These are phyloP conservation scores for Polypterus senegalus DNA, from an alignment of 2,113 vertebrate genomes.

Conservation along the genomic window DNA sequence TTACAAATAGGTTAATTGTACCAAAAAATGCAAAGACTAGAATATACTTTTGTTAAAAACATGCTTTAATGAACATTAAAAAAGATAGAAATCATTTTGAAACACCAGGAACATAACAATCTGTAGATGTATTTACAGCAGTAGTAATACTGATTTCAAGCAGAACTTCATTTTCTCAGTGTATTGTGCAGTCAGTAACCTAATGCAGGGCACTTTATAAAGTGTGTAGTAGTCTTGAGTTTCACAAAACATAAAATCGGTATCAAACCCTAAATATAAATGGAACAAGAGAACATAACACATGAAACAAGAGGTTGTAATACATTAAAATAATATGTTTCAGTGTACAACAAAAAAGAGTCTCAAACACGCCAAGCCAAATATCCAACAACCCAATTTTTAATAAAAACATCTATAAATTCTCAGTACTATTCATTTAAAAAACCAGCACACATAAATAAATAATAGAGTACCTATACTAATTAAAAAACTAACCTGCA, in stretches of 20 bases:
- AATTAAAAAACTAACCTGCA: too few species aligned
- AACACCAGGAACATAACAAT: slow-evolving; percentile 5
- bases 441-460: too few species aligned
- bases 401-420: too few species aligned
- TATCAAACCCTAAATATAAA: not conserved
- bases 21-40: too few species aligned
- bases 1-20: too few species aligned
- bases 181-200: not conserved
- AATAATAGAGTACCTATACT: too few species aligned
- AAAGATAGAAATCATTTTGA: not conserved
- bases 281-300: not conserved
- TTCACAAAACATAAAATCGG: not conserved
- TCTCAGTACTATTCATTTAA: too few species aligned
- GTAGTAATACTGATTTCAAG: slow-evolving; percentile 1
- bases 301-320: not conserved
- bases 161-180: not conserved
- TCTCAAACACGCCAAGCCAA: too few species aligned
- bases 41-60: slow-evolving; percentile 8
- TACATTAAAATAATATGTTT: not conserved
- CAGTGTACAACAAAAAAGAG: too few species aligned
- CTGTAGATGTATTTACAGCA: slow-evolving; percentile 3
- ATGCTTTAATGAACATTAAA: slow-evolving; percentile 10
- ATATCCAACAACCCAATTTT: too few species aligned
- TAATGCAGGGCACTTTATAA: slow-evolving; percentile 3
- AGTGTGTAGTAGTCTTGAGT: not conserved